A percentile compares a stretch with the other conserved stretches of the same genome.
phyloP scores from a whole-genome alignment of 2,797 vertebrate genomes.

The Nannoperca australis region DNA sequence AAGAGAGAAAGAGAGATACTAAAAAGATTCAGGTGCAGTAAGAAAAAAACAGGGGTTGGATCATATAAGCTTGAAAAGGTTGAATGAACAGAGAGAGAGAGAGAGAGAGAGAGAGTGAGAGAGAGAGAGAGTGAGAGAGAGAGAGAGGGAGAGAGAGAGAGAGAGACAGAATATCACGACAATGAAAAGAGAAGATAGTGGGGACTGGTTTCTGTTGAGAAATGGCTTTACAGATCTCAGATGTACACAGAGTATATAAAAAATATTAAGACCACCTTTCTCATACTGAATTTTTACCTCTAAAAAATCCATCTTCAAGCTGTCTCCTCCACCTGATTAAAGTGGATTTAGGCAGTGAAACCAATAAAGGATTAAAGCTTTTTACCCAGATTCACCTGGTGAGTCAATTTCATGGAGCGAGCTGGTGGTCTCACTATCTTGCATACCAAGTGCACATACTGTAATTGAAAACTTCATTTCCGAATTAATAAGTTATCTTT shows the following conservation, averaged over 20 bases:
- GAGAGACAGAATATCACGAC: neutral
- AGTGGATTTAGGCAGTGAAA: slow-evolving; percentile 55
- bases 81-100: slow-evolving; percentile 55
- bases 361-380: slow-evolving; percentile 62
- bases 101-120: slow-evolving; percentile 48
- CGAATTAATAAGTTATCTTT: slow-evolving; percentile 51
- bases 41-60: slow-evolving; percentile 42
- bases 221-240: slow-evolving; percentile 17
- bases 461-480: slow-evolving; percentile 53
- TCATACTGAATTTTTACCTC: slow-evolving; percentile 9
- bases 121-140: slow-evolving; percentile 41
- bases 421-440: slow-evolving; percentile 33
- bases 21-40: slow-evolving; percentile 48
- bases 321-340: slow-evolving; percentile 41
- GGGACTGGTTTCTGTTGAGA: neutral
- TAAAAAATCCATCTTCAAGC: slow-evolving; percentile 35
- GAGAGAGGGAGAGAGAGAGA: slow-evolving; percentile 52
- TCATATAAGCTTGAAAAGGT: slow-evolving; percentile 53
- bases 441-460: slow-evolving; percentile 36
- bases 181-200: slow-evolving; percentile 13
- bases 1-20: slow-evolving; percentile 15
- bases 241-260: slow-evolving; percentile 1
- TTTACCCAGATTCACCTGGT: slow-evolving; percentile 56
- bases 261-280: slow-evolving; percentile 1
- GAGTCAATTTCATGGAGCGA: slow-evolving; percentile 54